phyloP scores from a whole-genome alignment of 2,113 vertebrate species.

The Noturus placidus region DNA sequence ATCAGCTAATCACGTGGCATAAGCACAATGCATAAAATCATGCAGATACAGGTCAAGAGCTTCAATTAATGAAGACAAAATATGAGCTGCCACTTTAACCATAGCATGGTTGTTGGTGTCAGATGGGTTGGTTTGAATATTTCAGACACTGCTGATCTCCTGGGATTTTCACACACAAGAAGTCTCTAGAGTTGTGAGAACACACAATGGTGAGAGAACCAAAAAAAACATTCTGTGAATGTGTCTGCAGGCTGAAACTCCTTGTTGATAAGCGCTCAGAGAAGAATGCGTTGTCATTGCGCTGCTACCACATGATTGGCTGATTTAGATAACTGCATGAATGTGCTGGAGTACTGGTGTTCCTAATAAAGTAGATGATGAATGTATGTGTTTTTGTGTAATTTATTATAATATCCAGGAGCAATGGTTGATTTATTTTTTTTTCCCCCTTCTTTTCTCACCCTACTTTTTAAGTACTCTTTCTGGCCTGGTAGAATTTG shows the following conservation, averaged over 20 bases:
- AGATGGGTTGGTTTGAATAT: too few species aligned
- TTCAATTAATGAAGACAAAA: neutral
- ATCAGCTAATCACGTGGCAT: neutral
- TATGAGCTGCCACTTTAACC: neutral
- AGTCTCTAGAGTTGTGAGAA: neutral
- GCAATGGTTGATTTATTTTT: neutral
- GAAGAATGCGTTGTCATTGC: too few species aligned
- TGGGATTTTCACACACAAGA: too few species aligned
- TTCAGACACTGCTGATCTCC: too few species aligned
- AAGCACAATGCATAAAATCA: neutral
- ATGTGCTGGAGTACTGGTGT: neutral
- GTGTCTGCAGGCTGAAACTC: too few species aligned
- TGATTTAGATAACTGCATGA: neutral
- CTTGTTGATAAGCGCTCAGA: too few species aligned
- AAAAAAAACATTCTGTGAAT: too few species aligned
- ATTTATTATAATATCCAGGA: neutral
- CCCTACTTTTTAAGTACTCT: slow-evolving; percentile 76
- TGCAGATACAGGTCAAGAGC: neutral
- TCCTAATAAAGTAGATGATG: neutral
- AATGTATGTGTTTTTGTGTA: neutral
- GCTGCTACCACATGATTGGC: neutral
- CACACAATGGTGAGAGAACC: too few species aligned
- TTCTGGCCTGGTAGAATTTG: slow-evolving; percentile 95
- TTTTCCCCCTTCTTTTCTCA: neutral
- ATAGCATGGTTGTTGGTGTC: neutral